Evolutionary conservation across 2,888 invertebrate genomes (phyloP), one percentile per base, ranked within the genome.

Genomic region (Limenitis arthemis): DNA sequence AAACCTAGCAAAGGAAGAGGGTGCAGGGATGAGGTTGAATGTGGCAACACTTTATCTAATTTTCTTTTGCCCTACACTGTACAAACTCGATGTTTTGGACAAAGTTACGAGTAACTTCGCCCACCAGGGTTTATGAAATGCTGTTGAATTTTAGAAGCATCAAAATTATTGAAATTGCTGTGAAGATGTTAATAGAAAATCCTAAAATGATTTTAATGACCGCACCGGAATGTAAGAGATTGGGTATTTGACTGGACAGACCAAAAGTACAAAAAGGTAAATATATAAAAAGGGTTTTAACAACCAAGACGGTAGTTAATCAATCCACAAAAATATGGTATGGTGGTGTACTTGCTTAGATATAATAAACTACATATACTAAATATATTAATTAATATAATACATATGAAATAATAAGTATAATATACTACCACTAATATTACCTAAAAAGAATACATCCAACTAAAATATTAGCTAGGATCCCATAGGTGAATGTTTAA

Each of bases 21-120:
- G 75, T 79, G 81, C 75, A 65, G 69, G 77, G 70, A 67, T 59
- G 68, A 60, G 61, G 62, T 63, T 61, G 55, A 60, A 65, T 62
- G 67, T 80, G 85, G 86, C 86, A 86, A 86, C 86, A 85, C 77
- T 67, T 69, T 60, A 60, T 68, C 70, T 70, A 66, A 67, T 66
- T 64, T 63, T 65, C 68, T 67, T 68, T 67, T 61, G 63, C 62
- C 69, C 75, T 73, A 72, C 75, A 83, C 86, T 86, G 86, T 86
- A 86, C 86, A 84, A 62, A 76, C 85, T 86, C 85, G 85, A 84
- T 80, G 74, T 49, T 29, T 33, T 32, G 38, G 33, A 40, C 50
- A 43, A 54, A 47, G 61, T 58, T 50, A 59, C 58, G 47, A 62
- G 53, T 20, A 49, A 43, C 38, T 53, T 53, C 37, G 50, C 63